Conservation (phyloP, 2,888 invertebrate species). For the Rhagonycha fulva region DNA sequence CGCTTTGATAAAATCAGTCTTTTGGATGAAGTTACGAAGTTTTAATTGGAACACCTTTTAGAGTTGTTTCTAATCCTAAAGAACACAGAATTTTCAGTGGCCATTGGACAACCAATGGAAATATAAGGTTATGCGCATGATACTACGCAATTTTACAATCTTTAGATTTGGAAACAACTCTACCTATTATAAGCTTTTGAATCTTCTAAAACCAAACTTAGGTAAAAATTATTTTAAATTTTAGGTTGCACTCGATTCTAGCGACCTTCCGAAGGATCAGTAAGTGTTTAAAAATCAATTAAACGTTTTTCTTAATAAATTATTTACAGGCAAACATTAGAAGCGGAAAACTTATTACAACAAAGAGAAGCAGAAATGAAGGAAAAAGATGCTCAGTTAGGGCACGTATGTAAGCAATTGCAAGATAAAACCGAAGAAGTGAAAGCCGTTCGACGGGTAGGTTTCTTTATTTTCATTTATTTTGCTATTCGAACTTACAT, state of each 20-base stretch:
- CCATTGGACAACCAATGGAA: no score
- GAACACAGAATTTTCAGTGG: no score
- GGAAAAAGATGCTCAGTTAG: neutral
- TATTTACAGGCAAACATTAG: neutral
- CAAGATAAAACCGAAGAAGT: constrained; percentile 38
- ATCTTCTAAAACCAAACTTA: neutral
- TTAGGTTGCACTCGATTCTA: neutral
- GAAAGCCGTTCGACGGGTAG: constrained; percentile 42
- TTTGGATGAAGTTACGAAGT: neutral
- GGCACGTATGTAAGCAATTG: neutral
- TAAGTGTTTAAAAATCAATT: neutral
- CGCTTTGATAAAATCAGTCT: neutral
- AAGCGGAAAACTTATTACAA: neutral
- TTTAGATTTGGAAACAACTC: no score
- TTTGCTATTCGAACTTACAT: neutral
- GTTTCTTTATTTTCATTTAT: neutral
- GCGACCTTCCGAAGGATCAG: neutral
- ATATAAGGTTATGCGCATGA: no score
- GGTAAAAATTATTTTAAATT: neutral
- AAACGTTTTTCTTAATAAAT: neutral
- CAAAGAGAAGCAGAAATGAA: neutral
- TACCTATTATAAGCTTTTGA: neutral
- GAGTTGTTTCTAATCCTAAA: no score
- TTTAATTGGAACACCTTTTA: neutral
- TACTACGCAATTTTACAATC: no score